Evolutionary conservation across 2,888 invertebrate species (phyloP).

Genomic region (Adineta ricciae): DNA sequence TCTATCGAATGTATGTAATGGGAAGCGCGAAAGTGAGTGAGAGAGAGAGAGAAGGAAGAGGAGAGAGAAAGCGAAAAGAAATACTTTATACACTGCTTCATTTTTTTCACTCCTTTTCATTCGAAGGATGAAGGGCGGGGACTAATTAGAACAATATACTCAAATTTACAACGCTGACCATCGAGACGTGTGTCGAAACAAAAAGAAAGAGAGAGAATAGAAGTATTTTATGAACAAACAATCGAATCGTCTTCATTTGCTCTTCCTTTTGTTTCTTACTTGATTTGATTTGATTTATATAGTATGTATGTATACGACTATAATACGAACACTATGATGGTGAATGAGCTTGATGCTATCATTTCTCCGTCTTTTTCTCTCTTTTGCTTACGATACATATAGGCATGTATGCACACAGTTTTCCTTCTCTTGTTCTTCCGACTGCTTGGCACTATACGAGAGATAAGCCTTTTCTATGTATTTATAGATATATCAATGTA

Average conservation of each 20-base stretch:
- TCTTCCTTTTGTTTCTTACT: neutral
- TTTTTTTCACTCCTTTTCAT: neutral
- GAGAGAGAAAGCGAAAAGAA: neutral
- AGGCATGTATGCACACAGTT: neutral
- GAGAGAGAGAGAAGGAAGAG: no score
- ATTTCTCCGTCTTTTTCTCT: neutral
- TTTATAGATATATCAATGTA: neutral
- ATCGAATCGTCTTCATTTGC: neutral
- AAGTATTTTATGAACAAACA: neutral
- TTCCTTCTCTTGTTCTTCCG: neutral
- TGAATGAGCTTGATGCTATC: neutral
- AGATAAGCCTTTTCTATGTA: neutral
- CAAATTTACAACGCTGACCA: neutral
- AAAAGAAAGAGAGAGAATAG: neutral
- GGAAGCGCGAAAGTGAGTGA: neutral
- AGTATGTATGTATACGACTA: neutral
- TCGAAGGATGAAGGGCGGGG: neutral
- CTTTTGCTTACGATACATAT: neutral
- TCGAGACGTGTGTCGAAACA: neutral
- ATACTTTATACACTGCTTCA: neutral
- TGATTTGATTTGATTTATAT: neutral
- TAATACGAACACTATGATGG: neutral
- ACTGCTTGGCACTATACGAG: neutral
- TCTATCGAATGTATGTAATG: neutral
- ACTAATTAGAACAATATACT: neutral